Percentiles rank a stretch among this genome's conserved stretches.
Evolutionary conservation across 2,888 invertebrate species (phyloP).

Genomic region (Chydorus sphaericus): DNA sequence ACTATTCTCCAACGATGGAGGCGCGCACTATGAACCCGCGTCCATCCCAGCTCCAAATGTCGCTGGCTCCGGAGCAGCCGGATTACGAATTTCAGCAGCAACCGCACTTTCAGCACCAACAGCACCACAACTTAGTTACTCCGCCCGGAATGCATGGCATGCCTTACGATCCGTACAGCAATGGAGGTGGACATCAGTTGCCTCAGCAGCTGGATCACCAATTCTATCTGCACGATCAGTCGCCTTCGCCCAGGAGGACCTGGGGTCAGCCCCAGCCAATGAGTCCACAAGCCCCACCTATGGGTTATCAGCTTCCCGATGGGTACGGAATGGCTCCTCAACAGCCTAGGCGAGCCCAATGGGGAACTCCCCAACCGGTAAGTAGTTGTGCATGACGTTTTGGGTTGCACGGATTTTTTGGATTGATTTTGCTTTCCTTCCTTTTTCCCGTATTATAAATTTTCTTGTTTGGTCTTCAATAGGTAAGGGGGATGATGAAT

Average conservation of each 20-base stretch:
- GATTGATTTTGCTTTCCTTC: too few relatives aligned
- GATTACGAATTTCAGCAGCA: conserved; percentile 1
- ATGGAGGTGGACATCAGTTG: not conserved
- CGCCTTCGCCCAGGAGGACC: conserved; percentile 40
- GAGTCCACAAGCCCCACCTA: not conserved
- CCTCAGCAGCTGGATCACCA: conserved; percentile 15
- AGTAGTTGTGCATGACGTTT: too few relatives aligned
- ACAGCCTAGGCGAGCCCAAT: conserved; percentile 18
- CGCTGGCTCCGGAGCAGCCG: not conserved
- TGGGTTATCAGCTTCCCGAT: too few relatives aligned
- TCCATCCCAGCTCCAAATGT: not conserved
- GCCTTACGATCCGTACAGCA: conserved; percentile 12
- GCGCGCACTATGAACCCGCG: not conserved
- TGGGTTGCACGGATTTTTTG: too few relatives aligned
- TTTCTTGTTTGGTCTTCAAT: not conserved
- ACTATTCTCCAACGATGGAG: not conserved
- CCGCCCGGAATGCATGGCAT: too few relatives aligned
- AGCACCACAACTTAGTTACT: too few relatives aligned
- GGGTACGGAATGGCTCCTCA: not conserved
- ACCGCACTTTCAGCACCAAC: not conserved
- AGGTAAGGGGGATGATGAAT: conserved; percentile 1
- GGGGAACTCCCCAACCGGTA: conserved; percentile 17
- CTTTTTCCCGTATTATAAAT: too few relatives aligned
- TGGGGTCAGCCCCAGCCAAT: conserved; percentile 43
- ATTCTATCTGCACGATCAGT: conserved; percentile 21